These are phyloP conservation scores for Sinocyclocheilus grahami DNA, from an alignment of 2,113 vertebrate genomes.

Conservation along the genomic window DNA sequence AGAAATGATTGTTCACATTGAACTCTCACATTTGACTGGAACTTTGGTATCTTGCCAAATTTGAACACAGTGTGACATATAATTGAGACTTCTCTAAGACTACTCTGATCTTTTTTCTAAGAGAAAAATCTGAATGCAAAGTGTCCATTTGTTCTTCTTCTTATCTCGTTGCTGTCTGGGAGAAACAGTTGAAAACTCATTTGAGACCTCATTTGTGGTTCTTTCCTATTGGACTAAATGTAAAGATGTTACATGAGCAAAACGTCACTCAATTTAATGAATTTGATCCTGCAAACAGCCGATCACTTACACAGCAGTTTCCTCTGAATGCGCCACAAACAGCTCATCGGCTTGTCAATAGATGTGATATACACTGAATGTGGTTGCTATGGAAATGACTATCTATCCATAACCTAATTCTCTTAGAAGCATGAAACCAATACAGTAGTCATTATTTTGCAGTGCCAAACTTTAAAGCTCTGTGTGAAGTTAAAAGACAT, in stretches of 20 bases:
- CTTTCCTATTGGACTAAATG: neutral
- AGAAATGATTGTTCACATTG: neutral
- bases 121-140: neutral
- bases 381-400: slow-evolving; percentile 27
- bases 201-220: neutral
- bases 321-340: neutral
- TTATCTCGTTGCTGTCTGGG: too few relatives aligned
- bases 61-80: neutral
- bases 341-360: slow-evolving; percentile 13
- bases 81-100: neutral
- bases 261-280: neutral
- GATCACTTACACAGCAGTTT: slow-evolving; percentile 16
- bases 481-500: slow-evolving; percentile 22
- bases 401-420: slow-evolving; percentile 13
- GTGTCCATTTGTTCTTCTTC: neutral
- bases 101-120: neutral
- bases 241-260: neutral
- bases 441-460: slow-evolving; percentile 20
- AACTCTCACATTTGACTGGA: neutral
- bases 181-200: neutral
- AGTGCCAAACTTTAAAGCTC: slow-evolving; percentile 23
- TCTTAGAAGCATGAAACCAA: slow-evolving; percentile 8
- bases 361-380: neutral
- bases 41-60: neutral
- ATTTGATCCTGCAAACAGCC: slow-evolving; percentile 5